phyloP scores from a whole-genome alignment of 2,113 vertebrate genomes.

The Dromiciops gliroides region DNA sequence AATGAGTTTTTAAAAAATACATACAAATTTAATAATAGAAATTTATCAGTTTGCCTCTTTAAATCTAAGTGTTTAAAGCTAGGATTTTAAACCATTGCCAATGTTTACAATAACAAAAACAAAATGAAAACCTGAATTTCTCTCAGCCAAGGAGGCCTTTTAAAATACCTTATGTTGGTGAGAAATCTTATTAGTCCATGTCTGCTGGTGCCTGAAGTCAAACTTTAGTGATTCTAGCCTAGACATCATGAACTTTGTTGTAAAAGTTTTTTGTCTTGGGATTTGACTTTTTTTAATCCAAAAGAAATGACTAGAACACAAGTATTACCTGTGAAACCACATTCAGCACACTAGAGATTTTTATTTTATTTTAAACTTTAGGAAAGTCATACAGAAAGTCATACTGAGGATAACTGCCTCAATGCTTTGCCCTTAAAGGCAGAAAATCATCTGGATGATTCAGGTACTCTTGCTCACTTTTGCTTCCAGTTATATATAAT shows the following conservation, averaged over 20 bases:
- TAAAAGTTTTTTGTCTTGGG: neutral
- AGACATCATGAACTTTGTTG: neutral
- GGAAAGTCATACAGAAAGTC: conserved; percentile 9
- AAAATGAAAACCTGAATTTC: conserved; percentile 78
- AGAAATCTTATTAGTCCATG: conserved; percentile 21
- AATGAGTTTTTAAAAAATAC: conserved; percentile 76
- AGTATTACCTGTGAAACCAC: neutral
- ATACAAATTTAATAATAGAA: conserved; percentile 82
- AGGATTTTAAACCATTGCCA: conserved; percentile 72
- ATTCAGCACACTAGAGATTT: neutral
- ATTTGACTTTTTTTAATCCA: neutral
- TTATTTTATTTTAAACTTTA: conserved; percentile 15
- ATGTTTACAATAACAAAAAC: conserved; percentile 61
- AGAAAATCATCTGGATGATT: neutral
- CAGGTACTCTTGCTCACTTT: neutral
- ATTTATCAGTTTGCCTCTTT: conserved; percentile 81
- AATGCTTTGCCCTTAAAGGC: neutral
- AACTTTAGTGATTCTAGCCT: neutral
- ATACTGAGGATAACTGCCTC: neutral
- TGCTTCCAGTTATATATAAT: neutral
- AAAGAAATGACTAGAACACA: conserved; percentile 22
- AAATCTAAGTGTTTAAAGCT: conserved; percentile 72
- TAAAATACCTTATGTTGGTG: neutral
- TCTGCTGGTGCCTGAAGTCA: conserved; percentile 18
- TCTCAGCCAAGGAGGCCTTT: conserved; percentile 51